Percentiles rank a stretch among this genome's conserved stretches.
These are phyloP conservation scores for Choloepus didactylus DNA, from an alignment of 2,797 vertebrate species.

Conservation along the genomic window DNA sequence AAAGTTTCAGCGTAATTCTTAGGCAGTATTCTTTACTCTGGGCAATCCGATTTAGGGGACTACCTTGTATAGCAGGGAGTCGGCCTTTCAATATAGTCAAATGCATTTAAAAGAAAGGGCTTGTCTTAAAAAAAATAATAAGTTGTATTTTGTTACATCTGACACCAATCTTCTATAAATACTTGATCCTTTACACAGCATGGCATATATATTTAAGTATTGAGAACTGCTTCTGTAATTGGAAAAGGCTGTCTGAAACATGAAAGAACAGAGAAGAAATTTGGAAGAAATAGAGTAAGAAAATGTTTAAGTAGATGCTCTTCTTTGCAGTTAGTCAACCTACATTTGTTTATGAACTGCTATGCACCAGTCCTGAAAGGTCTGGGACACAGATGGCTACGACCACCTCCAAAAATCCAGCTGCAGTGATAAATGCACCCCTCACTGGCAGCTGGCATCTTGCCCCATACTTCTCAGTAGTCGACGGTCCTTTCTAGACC, in stretches of 20 bases:
- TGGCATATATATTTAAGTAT: neutral
- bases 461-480: neutral
- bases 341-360: neutral
- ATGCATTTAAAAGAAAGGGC: conserved; percentile 41
- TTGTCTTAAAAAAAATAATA: conserved; percentile 13
- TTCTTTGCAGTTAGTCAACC: neutral
- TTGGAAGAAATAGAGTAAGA: conserved; percentile 3
- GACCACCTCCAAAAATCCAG: neutral
- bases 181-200: neutral
- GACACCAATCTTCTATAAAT: conserved; percentile 38
- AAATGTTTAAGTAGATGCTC: neutral
- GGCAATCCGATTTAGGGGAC: neutral
- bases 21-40: neutral
- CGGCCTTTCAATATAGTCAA: conserved; percentile 6
- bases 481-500: neutral
- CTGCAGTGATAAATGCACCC: neutral
- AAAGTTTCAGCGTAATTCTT: neutral
- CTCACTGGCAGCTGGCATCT: neutral
- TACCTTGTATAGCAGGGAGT: neutral
- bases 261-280: neutral
- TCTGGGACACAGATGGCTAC: neutral
- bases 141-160: conserved; percentile 48
- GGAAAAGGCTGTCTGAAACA: neutral
- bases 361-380: neutral
- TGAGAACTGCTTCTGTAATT: neutral